Percentiles rank a stretch among this genome's conserved stretches.
Conservation (phyloP, 2,888 invertebrate species). For the Sinelater perroti region DNA sequence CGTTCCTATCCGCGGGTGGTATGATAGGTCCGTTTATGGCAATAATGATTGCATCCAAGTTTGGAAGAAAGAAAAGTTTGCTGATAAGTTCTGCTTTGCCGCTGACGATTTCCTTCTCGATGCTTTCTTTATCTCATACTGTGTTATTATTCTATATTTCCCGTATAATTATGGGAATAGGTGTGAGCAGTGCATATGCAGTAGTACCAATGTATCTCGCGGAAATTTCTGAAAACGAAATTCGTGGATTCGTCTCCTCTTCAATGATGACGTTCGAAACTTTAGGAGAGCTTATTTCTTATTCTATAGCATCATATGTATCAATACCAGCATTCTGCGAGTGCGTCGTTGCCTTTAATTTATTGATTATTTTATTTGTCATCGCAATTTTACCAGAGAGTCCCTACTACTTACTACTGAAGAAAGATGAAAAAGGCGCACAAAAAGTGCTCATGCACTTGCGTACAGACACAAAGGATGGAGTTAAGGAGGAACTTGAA, state of each 20-base stretch:
- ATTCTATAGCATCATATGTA: constrained; percentile 76
- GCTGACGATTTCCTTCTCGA: constrained; percentile 63
- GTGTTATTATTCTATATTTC: constrained; percentile 53
- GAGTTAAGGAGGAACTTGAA: constrained; percentile 72
- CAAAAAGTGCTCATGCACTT: constrained; percentile 70
- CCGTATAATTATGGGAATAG: constrained; percentile 67
- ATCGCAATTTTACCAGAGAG: constrained; percentile 81
- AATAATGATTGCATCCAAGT: constrained; percentile 70
- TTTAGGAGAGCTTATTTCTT: constrained; percentile 74
- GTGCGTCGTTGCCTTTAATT: constrained; percentile 70
- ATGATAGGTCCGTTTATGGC: constrained; percentile 73
- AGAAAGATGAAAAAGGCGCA: constrained; percentile 65
- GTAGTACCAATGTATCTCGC: constrained; percentile 86
- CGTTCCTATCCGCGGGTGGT: constrained; percentile 71
- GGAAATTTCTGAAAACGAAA: constrained; percentile 82
- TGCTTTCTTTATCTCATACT: constrained; percentile 42
- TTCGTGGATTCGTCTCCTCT: constrained; percentile 83
- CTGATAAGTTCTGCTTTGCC: constrained; percentile 71
- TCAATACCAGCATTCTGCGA: constrained; percentile 72
- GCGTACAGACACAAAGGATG: constrained; percentile 68
- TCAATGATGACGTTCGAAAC: constrained; percentile 79
- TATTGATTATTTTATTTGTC: constrained; percentile 68
- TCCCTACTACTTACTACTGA: constrained; percentile 73
- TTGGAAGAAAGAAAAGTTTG: constrained; percentile 72
- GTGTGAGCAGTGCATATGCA: constrained; percentile 76